Base-by-base conservation (phyloP, 2,797 vertebrate species). In the Epinephelus awoara region DNA sequence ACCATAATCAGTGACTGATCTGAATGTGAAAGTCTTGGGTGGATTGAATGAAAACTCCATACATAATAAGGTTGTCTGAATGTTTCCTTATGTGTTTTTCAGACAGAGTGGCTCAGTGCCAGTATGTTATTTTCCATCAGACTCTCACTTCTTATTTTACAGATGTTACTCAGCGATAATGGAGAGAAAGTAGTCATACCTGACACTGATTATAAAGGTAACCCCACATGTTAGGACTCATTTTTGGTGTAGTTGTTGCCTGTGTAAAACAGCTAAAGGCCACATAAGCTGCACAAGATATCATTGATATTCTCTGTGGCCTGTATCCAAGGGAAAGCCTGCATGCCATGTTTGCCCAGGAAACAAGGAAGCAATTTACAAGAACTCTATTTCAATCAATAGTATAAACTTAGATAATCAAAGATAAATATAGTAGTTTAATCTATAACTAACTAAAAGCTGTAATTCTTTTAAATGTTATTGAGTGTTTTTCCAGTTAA, bases 51-150 rank as follows among this genome's bases (percentile, higher is more conserved):
- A 78, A 72, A 78, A 71, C 78, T 67, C 51, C 50, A 58, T 74
- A 63, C 62, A 72, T 74, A 50, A 82, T 78, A 71, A 57, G 40
- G 68, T 59, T 71, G 67, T 56, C 77, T 83, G 76, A 91, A 79
- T 55, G 71, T 82, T 90, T 91, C 83, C 75, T 75, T 62, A 75
- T 86, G 83, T 72, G 65, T 40, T 75, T 65, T 72, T 67, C 66
- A 71, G 63, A 68, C 72, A 15, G 6, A 4, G 51, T 59, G 83
- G 73, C 77, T 57, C n/a, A 6, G 55, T 59, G 83, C 80, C 73
- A 77, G n/a, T 9, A 55, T 61, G 51, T 72, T 49, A 52, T 64
- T 80, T 51, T 17, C 54, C 52, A 74, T 73, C 64, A 67, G 61
- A 67, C 27, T 49, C 62, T 47, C 57, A 47, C 29, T 58, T 58